Conservation (phyloP, 2,113 vertebrate genomes). For the Phylloscopus whistleri region DNA sequence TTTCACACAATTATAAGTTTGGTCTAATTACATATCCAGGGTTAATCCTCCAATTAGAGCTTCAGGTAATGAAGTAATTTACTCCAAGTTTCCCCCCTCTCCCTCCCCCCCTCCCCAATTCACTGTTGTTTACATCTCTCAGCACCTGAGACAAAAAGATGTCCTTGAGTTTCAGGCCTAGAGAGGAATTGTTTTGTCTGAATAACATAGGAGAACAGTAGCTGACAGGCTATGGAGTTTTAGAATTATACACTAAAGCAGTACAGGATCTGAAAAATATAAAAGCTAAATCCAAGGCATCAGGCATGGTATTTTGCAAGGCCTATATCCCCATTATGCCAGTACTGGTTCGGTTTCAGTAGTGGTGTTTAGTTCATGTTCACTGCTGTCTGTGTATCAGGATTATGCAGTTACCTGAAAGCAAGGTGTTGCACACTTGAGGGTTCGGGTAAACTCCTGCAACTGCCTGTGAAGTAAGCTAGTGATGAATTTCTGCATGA, state of each 20-base stretch:
- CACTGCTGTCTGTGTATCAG: not conserved
- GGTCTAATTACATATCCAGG: not conserved
- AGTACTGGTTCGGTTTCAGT: not conserved
- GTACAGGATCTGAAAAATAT: not conserved
- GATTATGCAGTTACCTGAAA: not conserved
- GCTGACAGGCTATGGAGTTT: not conserved
- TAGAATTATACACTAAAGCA: not conserved
- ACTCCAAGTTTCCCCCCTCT: not conserved
- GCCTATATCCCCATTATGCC: not conserved
- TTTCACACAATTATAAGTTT: not conserved
- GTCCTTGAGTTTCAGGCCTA: not conserved
- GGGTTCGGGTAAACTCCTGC: not conserved
- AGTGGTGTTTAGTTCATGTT: not conserved
- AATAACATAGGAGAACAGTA: not conserved
- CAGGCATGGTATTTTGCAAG: not conserved
- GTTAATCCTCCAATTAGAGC: not conserved
- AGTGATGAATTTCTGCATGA: too few species aligned
- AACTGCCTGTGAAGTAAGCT: not conserved
- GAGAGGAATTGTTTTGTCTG: not conserved
- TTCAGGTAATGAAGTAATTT: not conserved
- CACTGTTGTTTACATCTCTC: not conserved
- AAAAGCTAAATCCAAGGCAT: not conserved
- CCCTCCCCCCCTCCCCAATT: not conserved
- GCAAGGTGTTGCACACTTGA: not conserved
- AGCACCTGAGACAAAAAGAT: not conserved